Conservation (phyloP, 2,797 vertebrate genomes). For the Hydrocynus forskahlii region DNA sequence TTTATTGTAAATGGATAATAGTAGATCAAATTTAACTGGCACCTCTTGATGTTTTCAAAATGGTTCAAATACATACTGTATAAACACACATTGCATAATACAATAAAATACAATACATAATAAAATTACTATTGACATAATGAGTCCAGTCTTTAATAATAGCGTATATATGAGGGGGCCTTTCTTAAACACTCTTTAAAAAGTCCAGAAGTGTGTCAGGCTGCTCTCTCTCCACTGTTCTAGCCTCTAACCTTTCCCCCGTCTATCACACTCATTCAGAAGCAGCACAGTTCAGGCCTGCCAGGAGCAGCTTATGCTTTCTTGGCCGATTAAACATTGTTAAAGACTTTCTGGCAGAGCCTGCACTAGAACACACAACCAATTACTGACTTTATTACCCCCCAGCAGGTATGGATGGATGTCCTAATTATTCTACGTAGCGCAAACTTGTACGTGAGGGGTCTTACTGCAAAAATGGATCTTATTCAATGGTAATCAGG, state of each 20-base stretch:
- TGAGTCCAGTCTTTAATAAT: no score
- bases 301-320: slow-evolving; percentile 20
- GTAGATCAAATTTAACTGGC: no score
- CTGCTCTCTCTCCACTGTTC: slow-evolving; percentile 15
- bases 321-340: slow-evolving; percentile 51
- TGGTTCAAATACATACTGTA: no score
- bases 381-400: slow-evolving; percentile 49
- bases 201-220: neutral
- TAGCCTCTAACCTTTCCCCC: slow-evolving; percentile 27
- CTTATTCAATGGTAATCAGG: neutral
- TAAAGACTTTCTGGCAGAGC: slow-evolving; percentile 59
- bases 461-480: neutral
- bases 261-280: slow-evolving; percentile 62
- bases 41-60: rapidly evolving
- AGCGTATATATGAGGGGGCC: no score
- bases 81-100: no score
- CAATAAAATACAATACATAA: no score
- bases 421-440: no score
- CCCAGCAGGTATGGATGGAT: neutral
- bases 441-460: no score
- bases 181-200: no score
- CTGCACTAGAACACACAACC: neutral
- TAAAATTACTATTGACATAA: no score
- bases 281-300: slow-evolving; percentile 36
- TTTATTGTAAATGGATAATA: no score